Evolutionary conservation across 2,797 vertebrate genomes (phyloP), one percentile per base, ranked within the genome.

Genomic region (Gymnothorax reevesii): DNA sequence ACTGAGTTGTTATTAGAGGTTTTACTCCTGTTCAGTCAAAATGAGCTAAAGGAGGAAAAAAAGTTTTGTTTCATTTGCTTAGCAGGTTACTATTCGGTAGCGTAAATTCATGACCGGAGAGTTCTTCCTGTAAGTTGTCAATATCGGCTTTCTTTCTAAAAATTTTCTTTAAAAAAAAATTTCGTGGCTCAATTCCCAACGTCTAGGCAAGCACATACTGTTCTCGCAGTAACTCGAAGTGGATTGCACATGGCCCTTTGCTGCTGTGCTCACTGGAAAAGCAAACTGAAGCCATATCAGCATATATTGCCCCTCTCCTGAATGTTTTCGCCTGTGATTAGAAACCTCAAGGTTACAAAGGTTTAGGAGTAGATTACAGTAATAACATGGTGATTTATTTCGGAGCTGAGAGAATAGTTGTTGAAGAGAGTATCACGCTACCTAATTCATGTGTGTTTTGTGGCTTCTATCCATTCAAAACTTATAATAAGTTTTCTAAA

Each of bases 201-300:
- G 52, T 55, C 52, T 54, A n/a, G 49, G 20, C 52, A 55, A 80
- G 52, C 77, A 80, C 77, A 80, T 17, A 20, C 20, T 22, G 49
- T 80, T 80, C 22, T 80, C 52, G n/a, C 77, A 22, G 17, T 54
- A 52, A 54, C 77, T 79, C 27, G 15, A 52, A n/a, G 10, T 22
- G 52, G 54, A 33, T 80, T 6, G 55, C 77, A 80, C 13, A 52
- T 25, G 77, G 17, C 13, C 55, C 77, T 80, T 17, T 80, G 17
- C 54, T 79, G 4, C 54, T 79, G 4, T 79, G 49, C 75, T 79
- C 75, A 20, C 20, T 49, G 75, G 75, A 79, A 79, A 79, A 79
- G 71, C 42, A 79, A 79, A 52, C 42, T 17, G 42, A 20, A 79
- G 15, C 49, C 49, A 15, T 52, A 79, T 15, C 20, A 6, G 13